Evolutionary conservation across 64 coral and sea anemone species (phyloP), one percentile per base, ranked within the genome.

Genomic region (Montipora cactus): DNA sequence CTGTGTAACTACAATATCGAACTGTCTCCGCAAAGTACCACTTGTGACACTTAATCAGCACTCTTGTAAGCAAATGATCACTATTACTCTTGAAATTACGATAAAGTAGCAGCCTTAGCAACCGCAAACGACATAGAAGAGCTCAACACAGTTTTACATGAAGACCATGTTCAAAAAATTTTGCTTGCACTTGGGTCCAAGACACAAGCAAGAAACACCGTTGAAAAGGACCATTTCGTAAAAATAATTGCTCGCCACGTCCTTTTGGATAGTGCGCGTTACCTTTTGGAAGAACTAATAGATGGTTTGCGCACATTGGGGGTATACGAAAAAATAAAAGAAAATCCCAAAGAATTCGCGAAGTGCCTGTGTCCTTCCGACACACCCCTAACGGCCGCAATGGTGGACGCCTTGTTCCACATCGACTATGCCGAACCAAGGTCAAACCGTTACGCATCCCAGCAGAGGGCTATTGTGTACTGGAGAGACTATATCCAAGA

Each of bases 401-500:
- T 46, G 22, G 73, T 75, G 73, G 37, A 75, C 37, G 73, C 73
- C 73, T 44, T 13, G 11, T 75, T 75, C 25, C 22, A 45, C 6
- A 45, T 45, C 25, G 23, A 45, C 8, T 45, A 44, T 44, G 22
- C 6, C 23, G 10, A 75, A 45, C 23, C 23, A 11, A n/a, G 73
- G 22, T 75, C 73, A 44, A 75, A 75, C 73, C 73, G 9, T 11
- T 75, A 75, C 37, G 73, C 73, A 13, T 44, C 73, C 8, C 50
- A 79, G 77, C 47, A 79, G 77, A 18, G 48, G 48, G 77, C 49
- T 3, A 55, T 79, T 53, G 77, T 79, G 16, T 53, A 53, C 49
- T 79, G 77, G 49, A 52, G 49, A 21, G n/a, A 79, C 20, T 79
- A 55, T 79, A 50, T 79, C 77, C 77, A 55, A 79, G 77, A 79